Conservation (phyloP, 1,140 invertebrate species). For the Tetragnatha versicolor region DNA sequence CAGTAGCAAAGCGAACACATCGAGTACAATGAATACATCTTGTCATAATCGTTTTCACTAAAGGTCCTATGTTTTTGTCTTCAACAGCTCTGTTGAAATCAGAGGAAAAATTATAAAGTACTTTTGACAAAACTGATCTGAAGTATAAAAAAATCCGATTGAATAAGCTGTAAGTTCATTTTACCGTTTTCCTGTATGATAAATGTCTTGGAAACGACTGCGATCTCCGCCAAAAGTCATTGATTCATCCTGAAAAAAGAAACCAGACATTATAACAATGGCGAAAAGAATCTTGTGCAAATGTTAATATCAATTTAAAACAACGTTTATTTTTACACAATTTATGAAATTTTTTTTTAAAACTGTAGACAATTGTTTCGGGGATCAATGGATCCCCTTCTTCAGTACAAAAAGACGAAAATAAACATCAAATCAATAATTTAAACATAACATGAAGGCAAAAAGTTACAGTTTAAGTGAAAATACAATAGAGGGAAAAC, state of each 20-base stretch:
- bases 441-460: too few relatives aligned
- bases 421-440: too few relatives aligned
- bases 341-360: too few relatives aligned
- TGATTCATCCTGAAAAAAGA: slow-evolving; percentile 78
- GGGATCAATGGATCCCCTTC: too few relatives aligned
- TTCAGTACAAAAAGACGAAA: too few relatives aligned
- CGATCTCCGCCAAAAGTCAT: slow-evolving; percentile 99
- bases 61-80: slow-evolving; percentile 97
- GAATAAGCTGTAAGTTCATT: neutral
- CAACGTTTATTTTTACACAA: too few relatives aligned
- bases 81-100: slow-evolving; percentile 84
- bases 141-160: neutral
- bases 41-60: slow-evolving; percentile 99
- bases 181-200: slow-evolving; percentile 89
- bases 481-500: too few relatives aligned
- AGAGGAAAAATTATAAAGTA: neutral
- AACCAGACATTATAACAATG: neutral
- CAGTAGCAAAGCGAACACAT: slow-evolving; percentile 95
- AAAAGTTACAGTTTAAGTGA: too few relatives aligned
- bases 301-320: too few relatives aligned
- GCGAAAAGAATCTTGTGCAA: too few relatives aligned
- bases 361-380: too few relatives aligned
- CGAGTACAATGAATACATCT: slow-evolving; percentile 99
- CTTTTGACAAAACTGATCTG: neutral
- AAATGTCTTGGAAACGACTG: slow-evolving; percentile 91